These are phyloP conservation scores for Tetramorium alpestre DNA, from an alignment of 1,140 invertebrate genomes.

Conservation along the genomic window DNA sequence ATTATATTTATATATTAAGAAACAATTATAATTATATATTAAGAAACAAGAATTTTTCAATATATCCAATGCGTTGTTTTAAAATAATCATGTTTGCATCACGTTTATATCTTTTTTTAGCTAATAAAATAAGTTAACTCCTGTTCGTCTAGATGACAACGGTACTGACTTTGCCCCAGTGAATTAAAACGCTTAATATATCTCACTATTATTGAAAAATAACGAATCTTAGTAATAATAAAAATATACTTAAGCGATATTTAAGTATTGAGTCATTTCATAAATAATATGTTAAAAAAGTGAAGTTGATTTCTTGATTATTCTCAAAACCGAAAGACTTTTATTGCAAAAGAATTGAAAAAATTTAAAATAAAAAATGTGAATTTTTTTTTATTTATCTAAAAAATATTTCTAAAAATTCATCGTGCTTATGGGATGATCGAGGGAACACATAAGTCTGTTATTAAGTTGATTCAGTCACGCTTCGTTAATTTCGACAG, in stretches of 20 bases:
- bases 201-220: neutral
- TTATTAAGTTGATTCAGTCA: constrained; percentile 38
- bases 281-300: too few species aligned
- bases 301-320: too few species aligned
- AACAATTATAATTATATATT: too few species aligned
- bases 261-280: neutral
- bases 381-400: too few species aligned
- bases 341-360: too few species aligned
- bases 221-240: neutral
- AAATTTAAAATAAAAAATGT: too few species aligned
- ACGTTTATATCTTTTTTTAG: neutral
- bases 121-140: neutral
- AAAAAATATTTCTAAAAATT: too few species aligned
- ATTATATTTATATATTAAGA: neutral
- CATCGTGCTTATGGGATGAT: too few species aligned
- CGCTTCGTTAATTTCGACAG: constrained; percentile 35
- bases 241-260: neutral
- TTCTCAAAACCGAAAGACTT: too few species aligned
- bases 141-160: neutral
- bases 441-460: neutral
- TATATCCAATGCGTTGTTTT: neutral
- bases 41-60: neutral
- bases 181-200: neutral
- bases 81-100: neutral
- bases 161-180: neutral